Conservation (phyloP, 2,888 invertebrate genomes). For the Acronicta aceris region DNA sequence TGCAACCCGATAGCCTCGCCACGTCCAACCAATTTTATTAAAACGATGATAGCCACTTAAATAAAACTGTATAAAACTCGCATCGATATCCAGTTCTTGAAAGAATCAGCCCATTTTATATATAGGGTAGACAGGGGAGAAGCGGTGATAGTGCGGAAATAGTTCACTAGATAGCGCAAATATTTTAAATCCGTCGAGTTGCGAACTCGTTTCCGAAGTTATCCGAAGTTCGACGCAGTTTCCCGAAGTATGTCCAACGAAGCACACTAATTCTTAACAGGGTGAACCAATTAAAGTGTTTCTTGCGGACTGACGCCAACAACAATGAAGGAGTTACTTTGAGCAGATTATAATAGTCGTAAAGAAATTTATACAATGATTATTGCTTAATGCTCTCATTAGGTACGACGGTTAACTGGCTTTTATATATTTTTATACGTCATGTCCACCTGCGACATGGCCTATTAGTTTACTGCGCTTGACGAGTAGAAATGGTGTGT, state of each 20-base stretch:
- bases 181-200: constrained; percentile 60
- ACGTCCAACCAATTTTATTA: constrained; percentile 33
- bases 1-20: constrained; percentile 26
- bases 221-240: constrained; percentile 49
- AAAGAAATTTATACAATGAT: constrained; percentile 6
- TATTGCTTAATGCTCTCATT: not conserved
- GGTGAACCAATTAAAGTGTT: constrained; percentile 65
- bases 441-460: no score
- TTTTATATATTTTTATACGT: no score
- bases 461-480: no score
- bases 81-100: constrained; percentile 19
- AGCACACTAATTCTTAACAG: constrained; percentile 55
- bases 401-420: not conserved
- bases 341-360: constrained; percentile 20
- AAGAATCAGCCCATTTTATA: constrained; percentile 32
- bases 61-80: constrained; percentile 43
- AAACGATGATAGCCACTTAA: constrained; percentile 41
- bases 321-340: constrained; percentile 31
- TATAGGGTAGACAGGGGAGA: constrained; percentile 26
- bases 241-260: constrained; percentile 51
- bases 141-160: constrained; percentile 47
- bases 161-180: constrained; percentile 55
- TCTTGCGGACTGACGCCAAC: constrained; percentile 35
- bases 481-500: no score
- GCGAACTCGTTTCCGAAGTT: constrained; percentile 56